These are phyloP conservation scores for Theropithecus gelada DNA, from an alignment of 2,113 vertebrate species.

Conservation along the genomic window DNA sequence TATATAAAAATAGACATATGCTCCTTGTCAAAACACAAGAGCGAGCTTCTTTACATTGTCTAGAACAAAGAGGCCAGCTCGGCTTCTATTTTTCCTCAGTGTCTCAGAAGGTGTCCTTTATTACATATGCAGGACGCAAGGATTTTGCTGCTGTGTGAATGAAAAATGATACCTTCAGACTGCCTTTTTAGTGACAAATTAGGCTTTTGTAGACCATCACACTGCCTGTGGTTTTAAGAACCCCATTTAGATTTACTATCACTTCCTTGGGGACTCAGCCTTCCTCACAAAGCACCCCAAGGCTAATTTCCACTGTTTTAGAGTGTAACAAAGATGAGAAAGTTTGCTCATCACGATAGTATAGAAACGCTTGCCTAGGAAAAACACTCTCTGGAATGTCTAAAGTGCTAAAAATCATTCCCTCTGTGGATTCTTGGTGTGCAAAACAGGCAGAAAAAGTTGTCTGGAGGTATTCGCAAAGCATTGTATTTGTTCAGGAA, in stretches of 20 bases:
- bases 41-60: constrained; percentile 37
- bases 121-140: constrained; percentile 9
- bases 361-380: background rate
- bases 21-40: constrained; percentile 61
- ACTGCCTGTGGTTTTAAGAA: constrained; percentile 3
- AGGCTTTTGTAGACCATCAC: constrained; percentile 29
- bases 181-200: constrained; percentile 59
- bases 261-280: constrained; percentile 37
- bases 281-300: constrained; percentile 39
- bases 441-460: constrained; percentile 1
- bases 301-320: background rate
- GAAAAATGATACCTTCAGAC: constrained; percentile 56
- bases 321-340: constrained; percentile 64
- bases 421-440: background rate
- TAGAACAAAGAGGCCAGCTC: constrained; percentile 70
- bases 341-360: constrained; percentile 64
- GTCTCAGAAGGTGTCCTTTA: constrained; percentile 69
- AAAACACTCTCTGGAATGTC: background rate
- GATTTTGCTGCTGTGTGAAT: constrained; percentile 45
- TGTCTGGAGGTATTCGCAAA: background rate
- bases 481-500: background rate
- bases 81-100: background rate
- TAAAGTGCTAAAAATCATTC: background rate
- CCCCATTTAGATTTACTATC: constrained; percentile 39
- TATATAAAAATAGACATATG: constrained; percentile 34